A percentile compares a stretch with the other conserved stretches of the same genome.
Evolutionary conservation across 2,888 invertebrate genomes (phyloP).

Genomic region (Protophormia terraenovae): DNA sequence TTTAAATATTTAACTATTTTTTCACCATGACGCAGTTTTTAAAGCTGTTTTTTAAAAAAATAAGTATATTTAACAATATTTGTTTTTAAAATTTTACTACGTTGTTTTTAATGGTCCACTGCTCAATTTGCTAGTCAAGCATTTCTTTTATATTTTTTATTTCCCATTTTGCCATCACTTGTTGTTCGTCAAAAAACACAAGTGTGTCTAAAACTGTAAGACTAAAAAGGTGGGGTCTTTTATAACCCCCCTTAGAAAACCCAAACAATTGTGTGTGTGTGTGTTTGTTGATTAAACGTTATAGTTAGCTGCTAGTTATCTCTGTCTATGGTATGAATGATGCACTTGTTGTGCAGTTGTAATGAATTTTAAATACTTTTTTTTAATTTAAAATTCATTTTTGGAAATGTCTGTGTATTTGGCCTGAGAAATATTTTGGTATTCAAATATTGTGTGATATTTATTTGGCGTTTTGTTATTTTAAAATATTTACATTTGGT

Average conservation of each 20-base stretch:
- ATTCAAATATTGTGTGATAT: background rate
- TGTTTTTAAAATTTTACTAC: constrained; percentile 9
- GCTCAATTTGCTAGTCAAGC: constrained; percentile 60
- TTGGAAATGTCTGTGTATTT: constrained; percentile 30
- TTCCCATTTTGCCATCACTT: constrained; percentile 18
- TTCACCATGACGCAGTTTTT: constrained; percentile 2
- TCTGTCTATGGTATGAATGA: background rate
- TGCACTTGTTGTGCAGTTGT: constrained; percentile 31
- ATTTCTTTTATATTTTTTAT: constrained; percentile 29
- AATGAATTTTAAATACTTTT: background rate
- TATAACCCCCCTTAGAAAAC: background rate
- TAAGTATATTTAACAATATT: constrained; percentile 9
- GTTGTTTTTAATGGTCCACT: constrained; percentile 57
- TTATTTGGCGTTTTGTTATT: background rate
- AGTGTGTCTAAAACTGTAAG: background rate
- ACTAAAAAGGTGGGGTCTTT: constrained; percentile 40
- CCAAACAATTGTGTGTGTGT: background rate
- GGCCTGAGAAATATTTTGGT: constrained; percentile 17
- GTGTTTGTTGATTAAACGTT: background rate
- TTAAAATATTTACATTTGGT: background rate
- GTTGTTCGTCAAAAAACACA: background rate
- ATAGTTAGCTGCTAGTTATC: too few relatives aligned
- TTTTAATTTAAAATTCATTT: constrained; percentile 4
- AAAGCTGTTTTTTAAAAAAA: background rate
- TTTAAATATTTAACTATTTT: constrained; percentile 24